A percentile compares a stretch with the other conserved stretches of the same genome.
These are phyloP conservation scores for Cryptoblepharus egeriae DNA, from an alignment of 2,797 vertebrate species.

Conservation along the genomic window DNA sequence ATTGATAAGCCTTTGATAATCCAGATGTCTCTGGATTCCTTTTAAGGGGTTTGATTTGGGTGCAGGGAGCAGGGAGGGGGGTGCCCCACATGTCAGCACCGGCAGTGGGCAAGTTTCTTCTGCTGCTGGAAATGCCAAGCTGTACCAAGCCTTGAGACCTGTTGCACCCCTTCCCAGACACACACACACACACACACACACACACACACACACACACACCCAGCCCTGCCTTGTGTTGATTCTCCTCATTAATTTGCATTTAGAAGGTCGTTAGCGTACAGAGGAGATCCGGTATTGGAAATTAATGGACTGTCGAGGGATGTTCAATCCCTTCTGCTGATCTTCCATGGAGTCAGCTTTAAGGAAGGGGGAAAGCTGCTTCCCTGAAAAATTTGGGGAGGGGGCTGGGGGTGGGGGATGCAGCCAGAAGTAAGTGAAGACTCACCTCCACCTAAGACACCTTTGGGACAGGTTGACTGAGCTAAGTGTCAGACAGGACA, in stretches of 20 bases:
- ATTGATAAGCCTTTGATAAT: too few species aligned
- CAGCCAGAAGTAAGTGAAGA: not conserved
- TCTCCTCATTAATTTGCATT: slow-evolving; percentile 3
- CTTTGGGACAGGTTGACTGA: not conserved
- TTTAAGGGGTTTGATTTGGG: too few species aligned
- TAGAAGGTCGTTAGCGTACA: slow-evolving; percentile 1
- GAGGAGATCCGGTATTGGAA: not conserved
- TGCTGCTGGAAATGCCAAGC: too few species aligned
- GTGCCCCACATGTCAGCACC: too few species aligned
- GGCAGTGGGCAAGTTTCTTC: too few species aligned
- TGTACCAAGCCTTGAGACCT: too few species aligned
- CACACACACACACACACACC: too few species aligned
- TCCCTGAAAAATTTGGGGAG: not conserved
- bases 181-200: too few species aligned
- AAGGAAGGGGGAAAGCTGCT: not conserved
- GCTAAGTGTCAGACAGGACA: not conserved
- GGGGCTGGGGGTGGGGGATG: not conserved
- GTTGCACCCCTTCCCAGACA: not conserved
- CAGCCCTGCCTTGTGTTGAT: not conserved
- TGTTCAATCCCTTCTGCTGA: not conserved
- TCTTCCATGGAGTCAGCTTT: not conserved
- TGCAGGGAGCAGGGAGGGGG: too few species aligned
- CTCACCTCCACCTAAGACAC: not conserved
- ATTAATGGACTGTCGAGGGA: slow-evolving; percentile 20
- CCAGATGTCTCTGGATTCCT: too few species aligned